phyloP scores from a whole-genome alignment of 2,888 invertebrate genomes.

The Melieria omissa region DNA sequence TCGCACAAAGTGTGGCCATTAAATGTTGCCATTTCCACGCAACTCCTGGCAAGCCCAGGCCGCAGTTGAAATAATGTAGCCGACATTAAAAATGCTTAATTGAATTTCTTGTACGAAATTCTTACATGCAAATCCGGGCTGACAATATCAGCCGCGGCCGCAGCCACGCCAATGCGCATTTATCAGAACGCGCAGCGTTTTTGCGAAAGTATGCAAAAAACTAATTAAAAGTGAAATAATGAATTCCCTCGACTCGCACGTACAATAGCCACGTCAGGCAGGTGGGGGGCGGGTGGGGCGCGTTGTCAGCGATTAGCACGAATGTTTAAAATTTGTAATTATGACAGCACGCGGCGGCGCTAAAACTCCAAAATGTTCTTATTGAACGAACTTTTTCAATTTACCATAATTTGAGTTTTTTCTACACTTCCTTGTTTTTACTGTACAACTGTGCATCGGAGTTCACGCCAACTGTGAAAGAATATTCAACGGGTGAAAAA shows the following conservation, averaged over 20 bases:
- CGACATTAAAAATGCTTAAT: conserved; percentile 32
- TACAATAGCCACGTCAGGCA: background rate
- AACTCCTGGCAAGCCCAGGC: background rate
- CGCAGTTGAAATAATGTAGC: conserved; percentile 1
- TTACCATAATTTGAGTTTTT: conserved; percentile 36
- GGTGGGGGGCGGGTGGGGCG: background rate
- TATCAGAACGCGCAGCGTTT: conserved; percentile 33
- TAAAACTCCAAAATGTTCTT: conserved; percentile 16
- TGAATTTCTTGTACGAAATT: conserved; percentile 39
- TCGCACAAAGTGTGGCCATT: background rate
- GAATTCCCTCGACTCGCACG: conserved; percentile 54
- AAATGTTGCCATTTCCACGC: background rate
- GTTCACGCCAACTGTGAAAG: conserved; percentile 24
- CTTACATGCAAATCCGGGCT: conserved; percentile 31
- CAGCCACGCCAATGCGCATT: conserved; percentile 16
- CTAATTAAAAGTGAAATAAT: conserved; percentile 64
- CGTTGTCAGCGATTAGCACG: background rate
- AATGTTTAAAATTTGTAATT: conserved; percentile 57
- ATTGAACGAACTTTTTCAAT: conserved; percentile 18
- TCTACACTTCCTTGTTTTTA: conserved; percentile 49
- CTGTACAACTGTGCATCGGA: conserved; percentile 53
- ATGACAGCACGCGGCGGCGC: conserved; percentile 56
- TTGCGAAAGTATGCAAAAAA: conserved; percentile 62
- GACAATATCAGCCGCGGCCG: conserved; percentile 44
- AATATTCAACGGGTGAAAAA: background rate